A percentile compares a stretch with the other conserved stretches of the same genome.
phyloP scores from a whole-genome alignment of 1,140 invertebrate species.

The Globodera ellingtonae region DNA sequence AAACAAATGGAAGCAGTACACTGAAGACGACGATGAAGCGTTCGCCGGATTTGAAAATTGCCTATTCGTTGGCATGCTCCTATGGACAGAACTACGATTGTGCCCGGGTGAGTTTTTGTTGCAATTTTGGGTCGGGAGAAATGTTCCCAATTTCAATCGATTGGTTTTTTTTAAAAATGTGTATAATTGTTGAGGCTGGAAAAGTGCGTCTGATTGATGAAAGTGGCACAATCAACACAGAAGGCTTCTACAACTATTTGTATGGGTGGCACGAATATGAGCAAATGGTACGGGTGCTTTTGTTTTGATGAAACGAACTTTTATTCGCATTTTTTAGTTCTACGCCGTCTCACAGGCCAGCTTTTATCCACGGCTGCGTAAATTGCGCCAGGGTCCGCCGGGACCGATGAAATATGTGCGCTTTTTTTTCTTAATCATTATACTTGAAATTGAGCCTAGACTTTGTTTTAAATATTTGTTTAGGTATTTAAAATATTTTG shows the following conservation, averaged over 20 bases:
- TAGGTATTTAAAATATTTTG: not conserved
- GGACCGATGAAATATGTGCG: slow-evolving; percentile 13
- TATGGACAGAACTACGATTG: slow-evolving; percentile 56
- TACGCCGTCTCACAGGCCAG: slow-evolving; percentile 78
- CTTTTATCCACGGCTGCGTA: slow-evolving; percentile 71
- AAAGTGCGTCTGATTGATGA: slow-evolving; percentile 72
- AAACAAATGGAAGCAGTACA: not conserved
- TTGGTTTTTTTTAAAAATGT: too few relatives aligned
- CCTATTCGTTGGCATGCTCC: slow-evolving; percentile 16
- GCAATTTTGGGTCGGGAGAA: not conserved
- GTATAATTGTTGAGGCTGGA: not conserved
- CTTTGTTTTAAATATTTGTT: too few relatives aligned
- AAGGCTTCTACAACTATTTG: slow-evolving; percentile 96
- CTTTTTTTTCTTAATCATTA: not conserved
- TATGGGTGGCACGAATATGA: slow-evolving; percentile 92
- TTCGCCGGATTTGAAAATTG: slow-evolving; percentile 16
- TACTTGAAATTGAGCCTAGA: too few relatives aligned
- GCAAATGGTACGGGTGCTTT: slow-evolving; percentile 80
- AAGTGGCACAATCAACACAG: slow-evolving; percentile 83
- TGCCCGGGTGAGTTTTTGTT: slow-evolving; percentile 38
- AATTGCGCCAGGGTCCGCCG: slow-evolving; percentile 9
- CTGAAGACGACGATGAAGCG: not conserved
- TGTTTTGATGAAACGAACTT: slow-evolving; percentile 64
- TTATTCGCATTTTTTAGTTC: not conserved
- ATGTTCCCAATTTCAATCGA: too few relatives aligned